Conservation (phyloP, 2,113 vertebrate genomes). For the Zapus hudsonius region DNA sequence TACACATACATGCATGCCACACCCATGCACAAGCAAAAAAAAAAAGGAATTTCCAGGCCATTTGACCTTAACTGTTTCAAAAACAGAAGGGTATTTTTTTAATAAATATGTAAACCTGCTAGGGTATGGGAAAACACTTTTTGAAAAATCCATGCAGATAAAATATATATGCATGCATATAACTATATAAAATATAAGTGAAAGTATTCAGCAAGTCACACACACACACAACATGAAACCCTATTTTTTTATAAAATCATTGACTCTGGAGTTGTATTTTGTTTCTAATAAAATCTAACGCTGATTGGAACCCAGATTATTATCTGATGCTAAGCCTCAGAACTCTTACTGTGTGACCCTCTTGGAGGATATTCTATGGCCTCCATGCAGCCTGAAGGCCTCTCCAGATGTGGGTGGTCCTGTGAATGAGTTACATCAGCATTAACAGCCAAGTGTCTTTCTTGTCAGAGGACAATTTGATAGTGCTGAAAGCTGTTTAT, state of each 20-base stretch:
- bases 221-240: neutral
- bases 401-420: slow-evolving; percentile 43
- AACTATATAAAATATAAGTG: neutral
- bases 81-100: slow-evolving; percentile 5
- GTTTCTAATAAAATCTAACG: slow-evolving; percentile 22
- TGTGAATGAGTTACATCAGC: slow-evolving; percentile 52
- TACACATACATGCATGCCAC: neutral
- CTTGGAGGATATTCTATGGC: neutral
- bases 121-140: neutral
- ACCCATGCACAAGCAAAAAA: neutral
- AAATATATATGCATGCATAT: neutral
- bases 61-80: slow-evolving; percentile 38
- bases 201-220: neutral
- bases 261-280: neutral
- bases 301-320: neutral
- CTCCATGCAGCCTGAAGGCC: neutral
- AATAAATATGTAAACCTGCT: neutral
- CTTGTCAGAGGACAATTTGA: slow-evolving; percentile 78
- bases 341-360: neutral
- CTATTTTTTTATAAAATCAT: neutral
- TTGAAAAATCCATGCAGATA: slow-evolving; percentile 14
- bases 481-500: slow-evolving; percentile 73
- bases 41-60: slow-evolving; percentile 30
- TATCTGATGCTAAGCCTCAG: slow-evolving; percentile 13
- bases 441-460: slow-evolving; percentile 66